Base-by-base conservation (phyloP, 2,888 invertebrate genomes). In the Synergus laeviventris region DNA sequence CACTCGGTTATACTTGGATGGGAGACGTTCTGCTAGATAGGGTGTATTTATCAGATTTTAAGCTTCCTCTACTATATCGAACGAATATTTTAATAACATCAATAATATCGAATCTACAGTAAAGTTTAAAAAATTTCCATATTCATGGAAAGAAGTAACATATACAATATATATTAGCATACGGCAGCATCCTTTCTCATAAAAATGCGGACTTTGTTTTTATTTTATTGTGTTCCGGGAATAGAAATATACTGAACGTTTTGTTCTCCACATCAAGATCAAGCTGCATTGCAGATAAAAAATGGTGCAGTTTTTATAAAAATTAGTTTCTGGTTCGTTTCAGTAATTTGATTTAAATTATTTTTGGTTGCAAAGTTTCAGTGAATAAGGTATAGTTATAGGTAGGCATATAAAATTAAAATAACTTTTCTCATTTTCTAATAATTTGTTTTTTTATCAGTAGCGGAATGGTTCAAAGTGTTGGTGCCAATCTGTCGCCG, bases 391-490 rank as follows among this genome's bases (percentile, higher is more conserved):
- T 16, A 7, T 1, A 45, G 16, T 31, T 31, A 31, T 31, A 5
- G 31, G 7, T 31, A 31, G 31, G 7, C 31, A 31, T 31, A 64
- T 0, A 8, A 36, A 39, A 7, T 38, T 0, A 18, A 14, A 38
- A 16, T 39, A 49, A 73, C n/a, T 45, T 73, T 36, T 36, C 42
- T 73, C 18, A 73, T 49, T 73, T 36, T 36, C 42, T 73, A 18
- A 73, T 49, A 7, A 45, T 18, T 36, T 18, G 12, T 45, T 70
- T 86, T 82, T 89, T 89, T 75, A 88, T 76, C 85, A 91, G 90
- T 92, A 95, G 95, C 86, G 94, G 94, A 79, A 93, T 94, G 92
- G 94, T 94, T 81, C 93, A 94, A 82, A 92, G 93, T 76, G 92
- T 94, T 39, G 94, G 94, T 83, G 94, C 94, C 78, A 94, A 95